Conservation (phyloP, 2,113 vertebrate species). For the Alectura lathami region DNA sequence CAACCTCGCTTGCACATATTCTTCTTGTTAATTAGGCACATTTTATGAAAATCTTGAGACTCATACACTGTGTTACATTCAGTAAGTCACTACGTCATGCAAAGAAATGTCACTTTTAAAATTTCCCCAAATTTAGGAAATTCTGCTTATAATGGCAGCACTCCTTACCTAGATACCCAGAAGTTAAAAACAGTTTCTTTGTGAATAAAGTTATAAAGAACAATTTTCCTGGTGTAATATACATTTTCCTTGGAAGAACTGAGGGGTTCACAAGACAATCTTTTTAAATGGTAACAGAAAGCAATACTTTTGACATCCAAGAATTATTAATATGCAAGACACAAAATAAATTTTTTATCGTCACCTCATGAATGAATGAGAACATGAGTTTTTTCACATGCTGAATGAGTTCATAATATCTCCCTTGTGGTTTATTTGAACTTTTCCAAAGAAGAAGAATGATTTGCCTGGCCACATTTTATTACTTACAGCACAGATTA, state of each 20-base stretch:
- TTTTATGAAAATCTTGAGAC: not conserved
- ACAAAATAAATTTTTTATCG: slow-evolving; percentile 31
- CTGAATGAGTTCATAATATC: slow-evolving; percentile 11
- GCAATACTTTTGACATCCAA: slow-evolving; percentile 7
- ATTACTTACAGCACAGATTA: slow-evolving; percentile 30
- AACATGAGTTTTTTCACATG: slow-evolving; percentile 1
- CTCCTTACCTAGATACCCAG: not conserved
- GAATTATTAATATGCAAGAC: not conserved
- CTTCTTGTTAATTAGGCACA: not conserved
- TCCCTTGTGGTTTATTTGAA: slow-evolving; percentile 35
- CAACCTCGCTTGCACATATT: not conserved
- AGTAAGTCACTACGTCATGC: not conserved
- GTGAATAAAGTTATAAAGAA: not conserved
- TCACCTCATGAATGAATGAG: not conserved
- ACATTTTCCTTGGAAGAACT: not conserved
- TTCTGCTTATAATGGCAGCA: not conserved
- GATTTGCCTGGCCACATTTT: slow-evolving; percentile 34
- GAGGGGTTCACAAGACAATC: not conserved
- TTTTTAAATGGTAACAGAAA: slow-evolving; percentile 1
- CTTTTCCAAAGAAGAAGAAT: slow-evolving; percentile 32
- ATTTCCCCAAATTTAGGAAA: not conserved
- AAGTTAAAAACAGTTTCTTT: not conserved
- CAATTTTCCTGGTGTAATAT: not conserved
- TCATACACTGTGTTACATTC: not conserved
- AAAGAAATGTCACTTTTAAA: not conserved